Evolutionary conservation across 2,113 vertebrate genomes (phyloP).

Genomic region (Carassius carassius): DNA sequence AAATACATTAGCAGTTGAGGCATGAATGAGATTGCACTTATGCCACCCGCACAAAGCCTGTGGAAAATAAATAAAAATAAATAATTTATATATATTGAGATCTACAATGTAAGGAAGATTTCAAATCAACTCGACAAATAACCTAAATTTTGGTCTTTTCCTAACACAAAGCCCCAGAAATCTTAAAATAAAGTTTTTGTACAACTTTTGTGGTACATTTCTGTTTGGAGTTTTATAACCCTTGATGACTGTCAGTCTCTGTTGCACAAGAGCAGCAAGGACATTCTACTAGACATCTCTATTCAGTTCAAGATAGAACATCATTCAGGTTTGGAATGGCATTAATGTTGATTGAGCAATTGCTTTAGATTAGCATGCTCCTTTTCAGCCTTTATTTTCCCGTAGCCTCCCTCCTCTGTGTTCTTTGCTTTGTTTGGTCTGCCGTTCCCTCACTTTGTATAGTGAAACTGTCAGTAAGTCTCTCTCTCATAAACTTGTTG

Average conservation of each 20-base stretch:
- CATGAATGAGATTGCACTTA: background rate
- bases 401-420: conserved; percentile 12
- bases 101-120: too few relatives aligned
- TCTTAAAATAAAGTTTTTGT: background rate
- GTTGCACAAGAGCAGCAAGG: background rate
- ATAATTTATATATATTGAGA: too few relatives aligned
- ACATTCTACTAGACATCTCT: background rate
- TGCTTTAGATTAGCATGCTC: background rate
- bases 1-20: background rate
- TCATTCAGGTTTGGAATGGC: background rate
- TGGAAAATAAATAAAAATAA: too few relatives aligned
- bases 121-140: too few relatives aligned
- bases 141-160: too few relatives aligned
- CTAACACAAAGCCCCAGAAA: too few relatives aligned
- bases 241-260: background rate
- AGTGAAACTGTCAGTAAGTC: conserved; percentile 53
- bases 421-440: conserved; percentile 47
- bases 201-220: background rate
- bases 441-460: conserved; percentile 43
- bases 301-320: background rate
- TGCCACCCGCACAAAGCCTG: background rate
- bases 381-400: conserved; percentile 12
- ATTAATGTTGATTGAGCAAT: background rate
- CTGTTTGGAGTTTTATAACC: background rate
- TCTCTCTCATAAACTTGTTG: conserved; percentile 48